phyloP scores from a whole-genome alignment of 2,113 vertebrate species.

The Heterotis niloticus region DNA sequence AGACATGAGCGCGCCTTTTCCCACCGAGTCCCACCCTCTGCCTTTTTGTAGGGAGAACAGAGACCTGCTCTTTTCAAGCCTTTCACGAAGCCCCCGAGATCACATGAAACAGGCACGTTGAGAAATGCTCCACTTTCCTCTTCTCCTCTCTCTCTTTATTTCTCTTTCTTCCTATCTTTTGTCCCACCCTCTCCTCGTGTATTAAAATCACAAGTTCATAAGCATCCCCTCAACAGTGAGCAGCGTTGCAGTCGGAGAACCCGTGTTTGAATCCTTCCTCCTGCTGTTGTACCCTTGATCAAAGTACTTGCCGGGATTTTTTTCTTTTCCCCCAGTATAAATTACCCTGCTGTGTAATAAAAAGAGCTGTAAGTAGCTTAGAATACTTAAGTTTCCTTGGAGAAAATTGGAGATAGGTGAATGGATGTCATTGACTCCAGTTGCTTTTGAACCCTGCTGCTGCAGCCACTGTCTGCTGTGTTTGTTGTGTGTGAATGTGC shows the following conservation, averaged over 20 bases:
- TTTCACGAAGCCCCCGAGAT: background rate
- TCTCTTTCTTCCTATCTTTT: constrained; percentile 31
- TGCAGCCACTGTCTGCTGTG: no score
- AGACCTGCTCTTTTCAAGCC: background rate
- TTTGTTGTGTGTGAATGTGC: no score
- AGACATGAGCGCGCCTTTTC: constrained; percentile 12
- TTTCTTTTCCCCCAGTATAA: no score
- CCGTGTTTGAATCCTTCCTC: no score
- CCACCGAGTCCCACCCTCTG: background rate
- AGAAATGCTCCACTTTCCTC: background rate
- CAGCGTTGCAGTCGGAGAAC: no score
- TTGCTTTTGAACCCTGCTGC: background rate
- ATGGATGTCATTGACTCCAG: no score
- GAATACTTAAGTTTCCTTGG: background rate
- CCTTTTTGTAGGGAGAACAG: constrained; percentile 9
- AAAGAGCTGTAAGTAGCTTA: no score
- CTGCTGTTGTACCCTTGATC: no score
- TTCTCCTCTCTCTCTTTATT: background rate
- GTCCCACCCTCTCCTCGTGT: constrained; percentile 26
- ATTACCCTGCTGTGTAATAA: no score
- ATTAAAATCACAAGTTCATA: background rate
- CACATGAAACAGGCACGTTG: constrained; percentile 5
- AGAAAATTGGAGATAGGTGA: background rate
- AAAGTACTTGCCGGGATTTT: no score
- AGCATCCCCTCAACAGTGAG: background rate